Conservation (phyloP, 2,113 vertebrate species). For the Crypturellus undulatus region DNA sequence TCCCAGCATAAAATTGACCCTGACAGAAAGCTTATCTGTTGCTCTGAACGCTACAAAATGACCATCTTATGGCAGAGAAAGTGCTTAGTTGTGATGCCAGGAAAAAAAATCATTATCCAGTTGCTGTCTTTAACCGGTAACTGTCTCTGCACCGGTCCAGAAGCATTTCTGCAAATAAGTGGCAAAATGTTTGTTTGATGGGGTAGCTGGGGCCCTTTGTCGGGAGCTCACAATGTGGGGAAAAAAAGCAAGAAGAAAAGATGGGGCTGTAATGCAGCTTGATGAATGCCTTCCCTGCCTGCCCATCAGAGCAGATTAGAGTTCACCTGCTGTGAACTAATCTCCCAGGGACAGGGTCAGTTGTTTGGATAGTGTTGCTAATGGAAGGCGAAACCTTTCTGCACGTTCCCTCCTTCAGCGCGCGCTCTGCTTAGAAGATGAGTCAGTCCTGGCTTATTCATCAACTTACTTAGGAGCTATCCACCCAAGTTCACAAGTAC, state of each 20-base stretch:
- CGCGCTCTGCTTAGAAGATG: slow-evolving; percentile 16
- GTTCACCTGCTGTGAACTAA: slow-evolving; percentile 68
- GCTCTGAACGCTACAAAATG: background rate
- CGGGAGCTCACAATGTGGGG: background rate
- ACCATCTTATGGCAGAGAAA: background rate
- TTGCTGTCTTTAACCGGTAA: background rate
- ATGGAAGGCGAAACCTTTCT: slow-evolving; percentile 67
- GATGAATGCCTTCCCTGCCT: slow-evolving; percentile 53
- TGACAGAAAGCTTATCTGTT: fast-evolving
- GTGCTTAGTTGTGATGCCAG: background rate
- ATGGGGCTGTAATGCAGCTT: slow-evolving; percentile 29
- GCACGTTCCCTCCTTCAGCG: slow-evolving; percentile 25
- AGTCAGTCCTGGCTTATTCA: slow-evolving; percentile 49
- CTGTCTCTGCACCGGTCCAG: background rate
- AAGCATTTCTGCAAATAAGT: slow-evolving; percentile 28
- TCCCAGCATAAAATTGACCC: background rate
- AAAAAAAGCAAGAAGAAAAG: slow-evolving; percentile 34
- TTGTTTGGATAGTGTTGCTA: slow-evolving; percentile 69
- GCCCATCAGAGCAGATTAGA: slow-evolving; percentile 47
- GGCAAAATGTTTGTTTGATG: slow-evolving; percentile 68
- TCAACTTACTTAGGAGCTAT: slow-evolving; percentile 46
- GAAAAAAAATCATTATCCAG: background rate
- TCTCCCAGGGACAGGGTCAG: slow-evolving; percentile 57
- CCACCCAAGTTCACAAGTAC: slow-evolving; percentile 49
- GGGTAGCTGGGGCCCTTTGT: slow-evolving; percentile 29